Evolutionary conservation across 64 coral and sea anemone genomes (phyloP).

Genomic region (Catalaphyllia jardinei): DNA sequence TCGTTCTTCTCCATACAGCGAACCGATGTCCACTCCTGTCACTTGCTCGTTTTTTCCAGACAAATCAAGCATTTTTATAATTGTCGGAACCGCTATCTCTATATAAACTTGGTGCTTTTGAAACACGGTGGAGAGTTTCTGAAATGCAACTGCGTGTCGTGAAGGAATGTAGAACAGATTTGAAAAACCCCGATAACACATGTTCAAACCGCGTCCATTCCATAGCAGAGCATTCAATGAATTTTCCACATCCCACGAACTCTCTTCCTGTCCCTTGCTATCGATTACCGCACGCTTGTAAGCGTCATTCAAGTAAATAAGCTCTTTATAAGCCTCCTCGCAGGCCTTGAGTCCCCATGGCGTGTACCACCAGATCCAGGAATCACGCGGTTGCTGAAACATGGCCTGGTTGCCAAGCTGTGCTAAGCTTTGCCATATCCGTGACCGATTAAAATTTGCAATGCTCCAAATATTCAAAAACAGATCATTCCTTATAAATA

Average conservation of each 20-base stretch:
- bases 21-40: constrained; percentile 62
- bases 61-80: constrained; percentile 61
- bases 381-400: constrained; percentile 73
- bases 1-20: constrained; percentile 65
- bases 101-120: constrained; percentile 71
- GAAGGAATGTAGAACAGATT: constrained; percentile 75
- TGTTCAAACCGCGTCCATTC: constrained; percentile 81
- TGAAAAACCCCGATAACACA: constrained; percentile 54
- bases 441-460: constrained; percentile 46
- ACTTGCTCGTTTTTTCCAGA: constrained; percentile 44
- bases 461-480: constrained; percentile 78
- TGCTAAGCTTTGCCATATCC: constrained; percentile 60
- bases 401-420: constrained; percentile 70
- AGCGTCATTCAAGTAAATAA: constrained; percentile 59
- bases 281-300: constrained; percentile 32
- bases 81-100: constrained; percentile 79
- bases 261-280: not conserved
- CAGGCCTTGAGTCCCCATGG: constrained; percentile 81
- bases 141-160: constrained; percentile 33
- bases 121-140: constrained; percentile 63
- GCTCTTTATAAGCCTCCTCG: constrained; percentile 77
- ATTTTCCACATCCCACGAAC: constrained; percentile 75
- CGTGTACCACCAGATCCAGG: constrained; percentile 95
- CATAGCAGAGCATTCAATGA: constrained; percentile 83
- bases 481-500: constrained; percentile 81